Evolutionary conservation across 2,888 invertebrate species (phyloP), one percentile per base, ranked within the genome.

Genomic region (Coleophora deauratella): DNA sequence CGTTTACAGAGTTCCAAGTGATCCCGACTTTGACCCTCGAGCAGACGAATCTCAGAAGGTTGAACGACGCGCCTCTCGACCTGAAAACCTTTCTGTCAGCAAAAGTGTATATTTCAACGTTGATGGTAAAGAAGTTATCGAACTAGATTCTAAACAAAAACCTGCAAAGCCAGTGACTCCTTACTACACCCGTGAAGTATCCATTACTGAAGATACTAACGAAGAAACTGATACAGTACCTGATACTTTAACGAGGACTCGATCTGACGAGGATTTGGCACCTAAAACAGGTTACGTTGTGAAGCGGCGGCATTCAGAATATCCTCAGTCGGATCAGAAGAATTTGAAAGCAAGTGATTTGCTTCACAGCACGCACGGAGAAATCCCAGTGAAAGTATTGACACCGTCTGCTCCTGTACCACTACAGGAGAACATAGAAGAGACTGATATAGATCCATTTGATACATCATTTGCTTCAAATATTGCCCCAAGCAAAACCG

Each of bases 401-500:
- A 93, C 93, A 9, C 84, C 84, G 7, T 66, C 66, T 4, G 72
- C 61, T 10, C 74, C 65, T 3, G 41, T 44, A 15, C 33, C 65
- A 1, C 89, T 90, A 0, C 76, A 87, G 40, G 77, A 84, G 28
- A 27, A 14, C 10, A 14, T 6, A 9, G 27, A 27, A 6, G 10
- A 12, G 7, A 0, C 30, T 3, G 84, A 91, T 53, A 70, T 78
- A 8, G 95, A 95, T 80, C 96, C 96, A 0, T 96, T 96, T 66
- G 96, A 96, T 64, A 96, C 96, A 0, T 93, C 95, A 0, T 93
- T 93, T 55, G 94, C 94, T 0, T 87, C 85, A 43, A 91, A 93
- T 61, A 89, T 94, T 41, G 81, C 89, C 38, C 94, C 94, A 0
- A 93, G 94, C 3, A 91, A 90, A 72, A 91, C 93, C 1, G 95